These are phyloP conservation scores for Palloptera scutellata DNA, from an alignment of 2,888 invertebrate genomes.

Conservation along the genomic window DNA sequence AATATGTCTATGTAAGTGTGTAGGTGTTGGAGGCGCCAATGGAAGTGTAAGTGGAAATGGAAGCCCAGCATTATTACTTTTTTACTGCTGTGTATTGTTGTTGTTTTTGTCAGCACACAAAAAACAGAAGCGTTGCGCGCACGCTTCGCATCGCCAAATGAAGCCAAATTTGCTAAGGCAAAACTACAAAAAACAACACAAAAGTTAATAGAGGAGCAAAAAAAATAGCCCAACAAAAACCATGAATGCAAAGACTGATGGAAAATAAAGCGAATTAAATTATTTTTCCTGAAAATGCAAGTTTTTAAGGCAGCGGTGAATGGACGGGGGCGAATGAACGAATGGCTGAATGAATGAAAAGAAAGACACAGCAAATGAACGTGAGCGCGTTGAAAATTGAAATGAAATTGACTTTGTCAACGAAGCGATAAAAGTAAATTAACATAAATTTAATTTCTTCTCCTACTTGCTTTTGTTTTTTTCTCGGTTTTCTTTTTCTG, in stretches of 20 bases:
- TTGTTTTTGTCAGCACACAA: no score
- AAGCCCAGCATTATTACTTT: no score
- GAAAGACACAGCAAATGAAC: slow-evolving; percentile 21
- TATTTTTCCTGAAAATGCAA: slow-evolving; percentile 42
- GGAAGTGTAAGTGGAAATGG: no score
- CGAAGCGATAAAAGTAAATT: slow-evolving; percentile 57
- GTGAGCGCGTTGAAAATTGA: slow-evolving; percentile 51
- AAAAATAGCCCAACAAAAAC: neutral
- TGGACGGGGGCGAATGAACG: slow-evolving; percentile 8
- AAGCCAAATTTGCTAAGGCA: no score
- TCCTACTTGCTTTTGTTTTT: slow-evolving; percentile 20
- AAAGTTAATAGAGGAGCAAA: neutral
- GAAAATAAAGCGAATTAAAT: slow-evolving; percentile 53
- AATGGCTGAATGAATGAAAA: slow-evolving; percentile 1
- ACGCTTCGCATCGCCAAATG: no score
- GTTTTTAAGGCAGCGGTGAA: neutral
- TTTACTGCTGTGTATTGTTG: no score
- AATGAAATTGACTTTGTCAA: slow-evolving; percentile 54
- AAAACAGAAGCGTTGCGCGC: no score
- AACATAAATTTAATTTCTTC: slow-evolving; percentile 55
- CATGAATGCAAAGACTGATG: slow-evolving; percentile 41
- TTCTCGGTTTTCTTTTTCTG: slow-evolving; percentile 13
- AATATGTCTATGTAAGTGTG: slow-evolving; percentile 7
- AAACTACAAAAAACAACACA: no score
- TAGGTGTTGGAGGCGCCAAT: no score